Evolutionary conservation across 2,797 vertebrate genomes (phyloP), one percentile per base, ranked within the genome.

Genomic region (Pangasius krempfi): DNA sequence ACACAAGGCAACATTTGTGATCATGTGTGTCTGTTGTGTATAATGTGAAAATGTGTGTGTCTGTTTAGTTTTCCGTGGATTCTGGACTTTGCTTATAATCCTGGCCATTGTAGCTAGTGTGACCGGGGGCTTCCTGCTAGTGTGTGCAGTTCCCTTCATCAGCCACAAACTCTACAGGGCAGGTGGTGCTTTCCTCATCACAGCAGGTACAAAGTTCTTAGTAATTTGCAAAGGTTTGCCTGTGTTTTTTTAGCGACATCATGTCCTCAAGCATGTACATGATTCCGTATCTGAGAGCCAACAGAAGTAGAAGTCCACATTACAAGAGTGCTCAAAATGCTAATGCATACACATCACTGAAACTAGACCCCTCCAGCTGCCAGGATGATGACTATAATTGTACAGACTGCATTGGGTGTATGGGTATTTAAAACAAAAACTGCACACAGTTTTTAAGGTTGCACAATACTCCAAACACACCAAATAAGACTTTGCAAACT

Each of bases 51-150:
- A 56, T 76, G 30, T 87, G 58, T 87, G 30, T 89, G 68, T 86
- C 64, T 83, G 33, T 89, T 56, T 92, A 98, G 97, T 98, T 91
- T 97, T 97, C 93, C 94, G 97, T 90, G 97, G 97, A 4, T 98
- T 98, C 93, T 98, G 97, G 97, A 98, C 97, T 0, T 91, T 96
- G 1, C 95, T 98, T 93, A 96, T 97, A 68, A 81, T 96, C 88
- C 90, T 97, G 47, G 97, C 94, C 0, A 87, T 98, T 37, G 92
- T 94, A 0, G 92, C 94, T 0, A 95, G 95, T 89, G 93, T 98
- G 37, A 89, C 93, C 2, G 97, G 97, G 84, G 95, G 94, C 75
- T 96, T 98, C 90, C 94, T 98, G 90, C 89, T 98, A 92, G 93
- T 98, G 68, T 98, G 97, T 1, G 97, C 97, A 0, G 93, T 97